Evolutionary conservation across 2,797 vertebrate genomes (phyloP), one percentile per base, ranked within the genome.

Genomic region (Sciurus carolinensis): DNA sequence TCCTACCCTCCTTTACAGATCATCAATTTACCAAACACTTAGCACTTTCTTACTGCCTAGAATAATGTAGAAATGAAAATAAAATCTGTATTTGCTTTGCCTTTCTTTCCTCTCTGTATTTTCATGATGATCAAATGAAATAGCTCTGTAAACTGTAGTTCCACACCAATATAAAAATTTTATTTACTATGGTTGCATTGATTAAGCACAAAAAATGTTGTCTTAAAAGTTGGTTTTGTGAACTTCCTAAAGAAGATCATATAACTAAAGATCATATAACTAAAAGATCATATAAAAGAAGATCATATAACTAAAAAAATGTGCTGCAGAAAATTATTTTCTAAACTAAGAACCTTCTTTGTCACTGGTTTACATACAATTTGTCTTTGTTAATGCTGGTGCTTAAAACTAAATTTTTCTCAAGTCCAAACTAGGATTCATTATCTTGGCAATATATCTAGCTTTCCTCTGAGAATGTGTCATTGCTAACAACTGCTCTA

Each of bases 341-440:
- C 12, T 66, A 47, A 92, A 50, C 59, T 30, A 30, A 66, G 28
- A 47, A 10, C 4, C 2, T 6, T 77, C 54, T 91, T 28, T 67
- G 26, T 66, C 50, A 59, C 3, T n/a, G 17, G 5, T 64, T 24
- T 83, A 30, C 11, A 52, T 30, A 50, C 17, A 86, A 7, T 62
- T 91, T 18, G 36, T 79, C 33, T 62, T 83, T 87, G 54, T 90
- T 92, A 62, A 90, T 36, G 73, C 26, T 10, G 2, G 15, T 80
- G 30, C 17, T 77, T 87, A 89, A 75, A 62, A 75, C 42, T 50
- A 80, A 75, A 59, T 91, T 94, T 89, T 84, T 18, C 72, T 91
- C 66, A 77, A 71, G 91, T 89, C 33, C 52, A 91, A 93, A 87
- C 77, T 94, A 42, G 50, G 94, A 84, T 77, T 17, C 13, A 87